Evolutionary conservation across 2,888 invertebrate species (phyloP).

Genomic region (Rhimphoctona megacephalus): DNA sequence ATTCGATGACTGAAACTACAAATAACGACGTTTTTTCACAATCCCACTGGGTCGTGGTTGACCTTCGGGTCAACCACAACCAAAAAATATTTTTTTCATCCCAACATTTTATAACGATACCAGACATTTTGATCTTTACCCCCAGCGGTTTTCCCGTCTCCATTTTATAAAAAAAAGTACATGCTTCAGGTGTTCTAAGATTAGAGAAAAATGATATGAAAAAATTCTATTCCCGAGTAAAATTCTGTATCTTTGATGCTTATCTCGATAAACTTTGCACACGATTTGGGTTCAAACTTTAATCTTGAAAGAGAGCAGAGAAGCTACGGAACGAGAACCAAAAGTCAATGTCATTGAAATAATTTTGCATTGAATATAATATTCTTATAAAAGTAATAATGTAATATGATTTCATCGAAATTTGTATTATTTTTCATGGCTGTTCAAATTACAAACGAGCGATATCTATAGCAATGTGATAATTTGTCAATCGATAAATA

Average conservation of each 20-base stretch:
- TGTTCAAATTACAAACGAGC: not conserved
- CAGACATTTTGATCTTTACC: too few relatives aligned
- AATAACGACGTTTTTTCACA: not conserved
- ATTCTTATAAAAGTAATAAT: not conserved
- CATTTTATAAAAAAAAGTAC: not conserved
- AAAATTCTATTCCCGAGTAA: conserved; percentile 7
- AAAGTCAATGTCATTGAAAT: not conserved
- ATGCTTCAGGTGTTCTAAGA: not conserved
- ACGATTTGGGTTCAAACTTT: conserved; percentile 19
- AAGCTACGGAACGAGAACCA: not conserved
- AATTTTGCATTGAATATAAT: not conserved
- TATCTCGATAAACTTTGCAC: conserved; percentile 37
- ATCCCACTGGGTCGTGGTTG: not conserved
- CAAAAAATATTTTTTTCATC: not conserved
- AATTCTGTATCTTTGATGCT: conserved; percentile 22
- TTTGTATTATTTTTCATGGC: conserved; percentile 1
- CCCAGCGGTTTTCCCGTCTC: not conserved
- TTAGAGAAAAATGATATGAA: conserved; percentile 9
- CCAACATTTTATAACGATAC: not conserved
- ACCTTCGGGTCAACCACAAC: not conserved
- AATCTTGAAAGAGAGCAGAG: not conserved
- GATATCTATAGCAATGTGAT: conserved; percentile 6
- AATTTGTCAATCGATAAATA: conserved; percentile 59
- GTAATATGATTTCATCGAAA: not conserved
- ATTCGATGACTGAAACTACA: not conserved